These are phyloP conservation scores for Vombatus ursinus DNA, from an alignment of 2,113 vertebrate species.

Conservation along the genomic window DNA sequence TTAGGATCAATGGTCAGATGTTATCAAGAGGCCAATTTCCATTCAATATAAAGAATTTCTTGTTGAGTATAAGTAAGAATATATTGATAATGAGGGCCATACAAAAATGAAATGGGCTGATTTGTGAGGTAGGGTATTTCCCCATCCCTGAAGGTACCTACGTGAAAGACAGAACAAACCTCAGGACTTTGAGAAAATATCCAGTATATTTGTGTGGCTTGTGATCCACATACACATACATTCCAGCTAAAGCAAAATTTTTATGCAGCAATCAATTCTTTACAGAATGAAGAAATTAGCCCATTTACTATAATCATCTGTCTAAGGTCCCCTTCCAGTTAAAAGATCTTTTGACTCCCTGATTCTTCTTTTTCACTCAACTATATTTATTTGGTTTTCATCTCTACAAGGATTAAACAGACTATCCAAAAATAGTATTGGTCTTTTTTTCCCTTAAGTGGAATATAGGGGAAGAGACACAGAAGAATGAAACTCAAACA, in stretches of 20 bases:
- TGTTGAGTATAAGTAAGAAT: not conserved
- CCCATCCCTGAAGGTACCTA: not conserved
- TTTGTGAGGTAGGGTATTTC: not conserved
- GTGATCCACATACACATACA: not conserved
- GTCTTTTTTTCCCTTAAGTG: not conserved
- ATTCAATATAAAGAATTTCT: not conserved
- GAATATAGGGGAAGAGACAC: not conserved
- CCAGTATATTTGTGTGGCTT: not conserved
- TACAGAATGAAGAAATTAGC: not conserved
- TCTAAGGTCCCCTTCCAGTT: not conserved
- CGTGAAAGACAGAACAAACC: not conserved
- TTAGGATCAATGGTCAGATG: not conserved
- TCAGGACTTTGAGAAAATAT: not conserved
- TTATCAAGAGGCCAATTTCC: not conserved
- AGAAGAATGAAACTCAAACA: not conserved
- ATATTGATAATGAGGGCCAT: not conserved
- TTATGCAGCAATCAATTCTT: conserved; percentile 44
- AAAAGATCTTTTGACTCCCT: not conserved
- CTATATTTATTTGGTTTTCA: not conserved
- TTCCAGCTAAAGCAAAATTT: not conserved
- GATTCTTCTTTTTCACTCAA: not conserved
- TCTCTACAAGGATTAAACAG: not conserved
- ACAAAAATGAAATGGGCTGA: not conserved
- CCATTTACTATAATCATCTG: not conserved
- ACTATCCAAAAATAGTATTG: not conserved